Conservation (phyloP, 2,113 vertebrate species). For the Pteronura brasiliensis region DNA sequence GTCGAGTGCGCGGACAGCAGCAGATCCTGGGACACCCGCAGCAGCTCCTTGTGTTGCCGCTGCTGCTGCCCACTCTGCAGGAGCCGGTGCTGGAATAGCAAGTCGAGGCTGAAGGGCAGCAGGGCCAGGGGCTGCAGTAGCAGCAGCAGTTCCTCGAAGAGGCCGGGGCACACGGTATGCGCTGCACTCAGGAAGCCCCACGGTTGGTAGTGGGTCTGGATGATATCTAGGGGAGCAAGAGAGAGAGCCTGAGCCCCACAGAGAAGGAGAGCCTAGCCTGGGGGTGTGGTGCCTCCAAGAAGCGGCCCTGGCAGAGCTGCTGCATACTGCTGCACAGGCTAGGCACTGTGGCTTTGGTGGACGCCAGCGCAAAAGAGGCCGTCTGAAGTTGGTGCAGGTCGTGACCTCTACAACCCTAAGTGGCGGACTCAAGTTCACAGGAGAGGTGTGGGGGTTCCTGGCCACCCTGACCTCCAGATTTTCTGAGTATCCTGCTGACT, state of each 20-base stretch:
- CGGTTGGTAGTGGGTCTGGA: slow-evolving; percentile 92
- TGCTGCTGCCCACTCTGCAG: slow-evolving; percentile 92
- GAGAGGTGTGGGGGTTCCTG: neutral
- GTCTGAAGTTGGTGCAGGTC: neutral
- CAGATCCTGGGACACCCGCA: slow-evolving; percentile 89
- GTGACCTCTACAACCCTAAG: neutral
- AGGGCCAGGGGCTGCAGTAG: slow-evolving; percentile 96
- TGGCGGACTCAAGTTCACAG: neutral
- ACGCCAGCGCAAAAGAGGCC: accelerated
- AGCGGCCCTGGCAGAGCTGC: neutral
- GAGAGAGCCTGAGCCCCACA: neutral
- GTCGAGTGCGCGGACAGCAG: slow-evolving; percentile 92
- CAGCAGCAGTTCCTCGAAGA: slow-evolving; percentile 94
- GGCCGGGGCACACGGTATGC: slow-evolving; percentile 88
- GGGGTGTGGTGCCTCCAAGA: neutral
- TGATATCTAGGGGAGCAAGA: slow-evolving; percentile 85
- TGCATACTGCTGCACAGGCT: neutral
- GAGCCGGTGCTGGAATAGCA: slow-evolving; percentile 93
- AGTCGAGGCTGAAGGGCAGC: slow-evolving; percentile 95
- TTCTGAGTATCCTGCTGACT: neutral
- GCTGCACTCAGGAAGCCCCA: slow-evolving; percentile 94
- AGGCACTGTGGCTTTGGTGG: neutral
- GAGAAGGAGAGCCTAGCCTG: neutral
- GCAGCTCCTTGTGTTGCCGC: slow-evolving; percentile 92
- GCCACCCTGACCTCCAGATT: neutral